A percentile compares a stretch with the other conserved stretches of the same genome.
phyloP scores from a whole-genome alignment of 2,797 vertebrate species.

The Falco rusticolus region DNA sequence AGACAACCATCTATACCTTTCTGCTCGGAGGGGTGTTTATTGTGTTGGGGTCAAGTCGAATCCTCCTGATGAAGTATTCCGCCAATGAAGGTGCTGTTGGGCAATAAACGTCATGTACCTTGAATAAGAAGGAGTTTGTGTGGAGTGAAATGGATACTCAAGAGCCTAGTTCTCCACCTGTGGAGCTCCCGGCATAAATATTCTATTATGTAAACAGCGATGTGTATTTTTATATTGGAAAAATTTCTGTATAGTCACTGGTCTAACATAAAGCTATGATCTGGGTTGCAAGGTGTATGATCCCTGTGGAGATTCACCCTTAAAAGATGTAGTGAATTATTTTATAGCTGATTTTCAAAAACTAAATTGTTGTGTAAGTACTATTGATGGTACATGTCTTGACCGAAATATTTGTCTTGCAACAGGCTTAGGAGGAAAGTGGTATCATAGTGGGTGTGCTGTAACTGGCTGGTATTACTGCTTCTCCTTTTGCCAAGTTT shows the following conservation, averaged over 20 bases:
- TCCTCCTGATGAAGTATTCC: conserved; percentile 93
- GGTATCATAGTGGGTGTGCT: neutral
- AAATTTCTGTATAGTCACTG: neutral
- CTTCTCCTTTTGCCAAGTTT: neutral
- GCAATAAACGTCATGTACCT: neutral
- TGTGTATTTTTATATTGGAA: neutral
- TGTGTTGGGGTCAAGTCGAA: conserved; percentile 88
- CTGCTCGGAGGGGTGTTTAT: conserved; percentile 87
- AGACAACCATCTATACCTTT: conserved; percentile 83
- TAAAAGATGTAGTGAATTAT: neutral
- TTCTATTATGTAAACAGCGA: neutral
- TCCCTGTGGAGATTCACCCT: neutral
- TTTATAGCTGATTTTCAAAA: neutral
- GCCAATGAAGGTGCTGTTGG: conserved; percentile 86
- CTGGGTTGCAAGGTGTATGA: neutral
- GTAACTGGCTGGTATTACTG: neutral
- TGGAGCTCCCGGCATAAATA: neutral
- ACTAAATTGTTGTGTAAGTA: neutral
- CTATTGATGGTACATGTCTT: fast-evolving
- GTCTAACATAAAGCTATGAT: neutral
- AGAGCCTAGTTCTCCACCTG: neutral
- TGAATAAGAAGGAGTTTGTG: neutral
- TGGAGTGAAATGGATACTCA: neutral
- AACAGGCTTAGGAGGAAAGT: neutral
- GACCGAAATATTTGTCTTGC: neutral